Percentiles rank a stretch among this genome's conserved stretches.
These are phyloP conservation scores for Oncorhynchus keta DNA, from an alignment of 2,113 vertebrate genomes.

Conservation along the genomic window DNA sequence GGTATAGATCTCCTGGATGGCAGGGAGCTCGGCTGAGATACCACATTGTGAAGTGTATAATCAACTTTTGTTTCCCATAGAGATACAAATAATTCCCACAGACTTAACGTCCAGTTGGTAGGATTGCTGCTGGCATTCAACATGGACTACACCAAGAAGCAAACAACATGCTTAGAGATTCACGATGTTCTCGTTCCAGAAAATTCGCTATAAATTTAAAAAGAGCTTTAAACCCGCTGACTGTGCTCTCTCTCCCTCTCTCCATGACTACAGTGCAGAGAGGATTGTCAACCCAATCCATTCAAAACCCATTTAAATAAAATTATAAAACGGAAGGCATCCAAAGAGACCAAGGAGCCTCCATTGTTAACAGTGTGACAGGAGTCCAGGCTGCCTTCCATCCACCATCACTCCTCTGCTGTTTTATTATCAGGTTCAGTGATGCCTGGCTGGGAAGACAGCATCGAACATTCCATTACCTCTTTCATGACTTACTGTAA, in stretches of 20 bases:
- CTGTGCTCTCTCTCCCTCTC: slow-evolving; percentile 9
- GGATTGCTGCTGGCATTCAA: neutral
- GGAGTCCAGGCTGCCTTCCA: neutral
- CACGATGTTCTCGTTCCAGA: slow-evolving; percentile 10
- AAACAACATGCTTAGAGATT: slow-evolving; percentile 20
- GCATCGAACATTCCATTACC: neutral
- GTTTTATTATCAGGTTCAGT: neutral
- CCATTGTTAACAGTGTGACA: slow-evolving; percentile 7
- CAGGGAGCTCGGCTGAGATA: too few relatives aligned
- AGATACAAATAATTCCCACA: too few relatives aligned
- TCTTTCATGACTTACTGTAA: too few relatives aligned
- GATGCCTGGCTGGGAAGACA: neutral
- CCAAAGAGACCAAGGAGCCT: neutral
- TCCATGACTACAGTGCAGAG: slow-evolving; percentile 13
- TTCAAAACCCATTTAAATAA: slow-evolving; percentile 29
- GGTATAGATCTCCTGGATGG: too few relatives aligned
- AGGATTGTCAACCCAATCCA: slow-evolving; percentile 11
- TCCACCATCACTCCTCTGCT: neutral
- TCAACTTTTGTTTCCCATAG: too few relatives aligned
- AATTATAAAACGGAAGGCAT: slow-evolving; percentile 28
- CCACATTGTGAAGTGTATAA: too few relatives aligned
- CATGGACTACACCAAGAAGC: neutral
- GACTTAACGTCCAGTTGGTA: neutral
- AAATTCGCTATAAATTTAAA: slow-evolving; percentile 23
- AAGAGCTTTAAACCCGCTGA: slow-evolving; percentile 30